Percentiles rank a stretch among this genome's conserved stretches.
Conservation (phyloP, 2,113 vertebrate species). For the Pygoscelis antarcticus region DNA sequence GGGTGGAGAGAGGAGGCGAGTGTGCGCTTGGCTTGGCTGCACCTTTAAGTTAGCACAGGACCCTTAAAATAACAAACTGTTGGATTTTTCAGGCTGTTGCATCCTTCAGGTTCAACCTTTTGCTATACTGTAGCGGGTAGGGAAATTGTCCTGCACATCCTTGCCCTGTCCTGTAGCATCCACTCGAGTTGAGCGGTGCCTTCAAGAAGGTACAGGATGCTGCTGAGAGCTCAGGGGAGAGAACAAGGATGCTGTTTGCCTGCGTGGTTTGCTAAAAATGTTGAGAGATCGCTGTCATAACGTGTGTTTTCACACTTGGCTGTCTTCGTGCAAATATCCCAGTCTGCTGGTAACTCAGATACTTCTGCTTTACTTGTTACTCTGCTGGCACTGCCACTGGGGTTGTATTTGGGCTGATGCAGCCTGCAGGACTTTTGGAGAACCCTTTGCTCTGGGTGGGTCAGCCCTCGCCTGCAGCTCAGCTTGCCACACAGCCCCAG, state of each 20-base stretch:
- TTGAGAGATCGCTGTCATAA: neutral
- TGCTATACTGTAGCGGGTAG: accelerated
- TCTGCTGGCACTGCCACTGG: neutral
- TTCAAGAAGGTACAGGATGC: neutral
- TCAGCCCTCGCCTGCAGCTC: neutral
- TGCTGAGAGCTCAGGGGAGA: neutral
- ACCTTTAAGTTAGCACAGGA: neutral
- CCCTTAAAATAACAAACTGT: neutral
- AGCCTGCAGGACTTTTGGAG: neutral
- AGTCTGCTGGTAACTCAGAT: neutral
- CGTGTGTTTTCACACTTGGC: neutral
- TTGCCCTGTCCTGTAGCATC: neutral
- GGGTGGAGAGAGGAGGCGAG: neutral
- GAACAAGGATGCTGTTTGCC: neutral
- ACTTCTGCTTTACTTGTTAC: neutral
- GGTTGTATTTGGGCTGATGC: neutral
- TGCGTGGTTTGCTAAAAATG: neutral
- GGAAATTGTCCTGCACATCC: neutral
- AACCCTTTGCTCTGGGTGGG: neutral
- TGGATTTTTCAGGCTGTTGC: neutral
- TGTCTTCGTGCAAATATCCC: neutral
- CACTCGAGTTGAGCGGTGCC: accelerated
- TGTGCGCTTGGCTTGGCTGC: neutral
- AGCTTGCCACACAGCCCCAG: neutral
- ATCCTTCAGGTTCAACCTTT: neutral